Conservation (phyloP, 2,888 invertebrate species). For the Baccha elongata region DNA sequence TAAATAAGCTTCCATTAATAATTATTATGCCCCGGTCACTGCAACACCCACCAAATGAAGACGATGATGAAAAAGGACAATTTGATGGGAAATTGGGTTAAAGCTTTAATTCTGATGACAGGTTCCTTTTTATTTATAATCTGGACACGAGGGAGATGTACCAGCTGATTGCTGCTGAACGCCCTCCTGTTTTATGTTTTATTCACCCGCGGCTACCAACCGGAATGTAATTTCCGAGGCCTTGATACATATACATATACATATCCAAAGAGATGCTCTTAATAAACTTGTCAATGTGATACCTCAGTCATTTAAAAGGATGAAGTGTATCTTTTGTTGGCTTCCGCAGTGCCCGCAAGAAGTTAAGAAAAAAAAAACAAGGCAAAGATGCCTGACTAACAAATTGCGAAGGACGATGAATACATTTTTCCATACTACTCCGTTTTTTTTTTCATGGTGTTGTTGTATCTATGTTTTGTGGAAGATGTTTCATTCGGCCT, state of each 20-base stretch:
- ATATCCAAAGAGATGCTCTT: slow-evolving; percentile 55
- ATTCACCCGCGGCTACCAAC: slow-evolving; percentile 42
- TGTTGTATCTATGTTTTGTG: slow-evolving; percentile 37
- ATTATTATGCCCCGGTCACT: slow-evolving; percentile 55
- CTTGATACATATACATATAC: background rate
- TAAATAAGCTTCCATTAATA: slow-evolving; percentile 65
- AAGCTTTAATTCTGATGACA: slow-evolving; percentile 63
- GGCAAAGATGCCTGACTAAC: slow-evolving; percentile 31
- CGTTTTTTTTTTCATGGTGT: slow-evolving; percentile 10
- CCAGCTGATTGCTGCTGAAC: slow-evolving; percentile 33
- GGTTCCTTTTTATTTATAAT: slow-evolving; percentile 29
- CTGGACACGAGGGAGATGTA: slow-evolving; percentile 32
- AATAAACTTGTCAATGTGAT: slow-evolving; percentile 72
- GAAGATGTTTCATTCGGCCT: slow-evolving; percentile 53
- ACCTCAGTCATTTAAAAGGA: slow-evolving; percentile 70
- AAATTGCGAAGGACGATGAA: slow-evolving; percentile 70
- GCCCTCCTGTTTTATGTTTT: slow-evolving; percentile 28
- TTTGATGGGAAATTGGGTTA: slow-evolving; percentile 53
- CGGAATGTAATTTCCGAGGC: slow-evolving; percentile 60
- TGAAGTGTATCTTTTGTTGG: slow-evolving; percentile 58
- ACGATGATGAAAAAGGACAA: slow-evolving; percentile 36
- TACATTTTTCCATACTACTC: slow-evolving; percentile 40
- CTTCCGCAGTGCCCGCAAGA: slow-evolving; percentile 41
- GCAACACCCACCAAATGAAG: slow-evolving; percentile 20
- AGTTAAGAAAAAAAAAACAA: slow-evolving; percentile 21